These are phyloP conservation scores for Metellina segmentata DNA, from an alignment of 2,888 invertebrate genomes.

Conservation along the genomic window DNA sequence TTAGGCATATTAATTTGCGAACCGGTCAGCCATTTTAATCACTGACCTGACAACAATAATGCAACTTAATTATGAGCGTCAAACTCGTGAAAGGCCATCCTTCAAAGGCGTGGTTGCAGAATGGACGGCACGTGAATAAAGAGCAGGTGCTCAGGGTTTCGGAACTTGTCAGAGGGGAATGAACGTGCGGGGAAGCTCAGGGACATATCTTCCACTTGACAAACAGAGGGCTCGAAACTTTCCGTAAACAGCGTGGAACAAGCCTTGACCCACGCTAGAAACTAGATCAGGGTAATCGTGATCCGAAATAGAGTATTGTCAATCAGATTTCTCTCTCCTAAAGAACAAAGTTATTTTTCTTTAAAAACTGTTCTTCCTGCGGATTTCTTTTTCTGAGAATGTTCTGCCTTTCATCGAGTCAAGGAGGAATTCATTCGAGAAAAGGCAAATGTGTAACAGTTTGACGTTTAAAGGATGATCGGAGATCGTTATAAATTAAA, in stretches of 20 bases:
- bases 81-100: slow-evolving; percentile 16
- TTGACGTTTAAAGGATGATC: too few relatives aligned
- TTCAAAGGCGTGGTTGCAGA: slow-evolving; percentile 43
- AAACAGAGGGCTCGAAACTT: not conserved
- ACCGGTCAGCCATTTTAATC: not conserved
- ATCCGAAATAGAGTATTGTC: too few relatives aligned
- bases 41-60: slow-evolving; percentile 22
- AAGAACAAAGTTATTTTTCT: too few relatives aligned
- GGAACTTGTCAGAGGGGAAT: too few relatives aligned
- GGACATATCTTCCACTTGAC: not conserved
- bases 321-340: too few relatives aligned
- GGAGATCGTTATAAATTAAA: too few relatives aligned
- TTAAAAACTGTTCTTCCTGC: too few relatives aligned
- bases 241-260: not conserved
- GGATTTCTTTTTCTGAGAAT: too few relatives aligned
- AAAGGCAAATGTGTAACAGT: too few relatives aligned
- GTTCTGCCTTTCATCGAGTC: too few relatives aligned
- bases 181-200: too few relatives aligned
- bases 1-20: not conserved
- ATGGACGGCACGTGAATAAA: slow-evolving; percentile 14
- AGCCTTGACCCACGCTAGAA: slow-evolving; percentile 3
- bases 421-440: too few relatives aligned
- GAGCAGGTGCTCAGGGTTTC: slow-evolving; percentile 21
- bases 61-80: slow-evolving; percentile 54
- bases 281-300: not conserved